phyloP scores from a whole-genome alignment of 2,113 vertebrate genomes.

The Hippocampus mohnikei region DNA sequence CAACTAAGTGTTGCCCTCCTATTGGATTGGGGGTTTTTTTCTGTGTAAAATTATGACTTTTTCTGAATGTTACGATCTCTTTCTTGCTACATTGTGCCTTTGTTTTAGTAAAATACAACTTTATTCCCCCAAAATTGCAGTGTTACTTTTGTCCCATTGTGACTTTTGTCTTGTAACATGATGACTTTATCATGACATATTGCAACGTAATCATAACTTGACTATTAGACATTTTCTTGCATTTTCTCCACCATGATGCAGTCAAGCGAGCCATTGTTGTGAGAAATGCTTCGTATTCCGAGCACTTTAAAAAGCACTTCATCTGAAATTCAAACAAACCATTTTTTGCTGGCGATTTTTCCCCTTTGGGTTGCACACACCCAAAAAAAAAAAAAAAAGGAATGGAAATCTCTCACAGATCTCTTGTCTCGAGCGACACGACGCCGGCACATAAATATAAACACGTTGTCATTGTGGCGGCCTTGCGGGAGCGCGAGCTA shows the following conservation, averaged over 20 bases:
- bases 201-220: background rate
- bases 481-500: slow-evolving; percentile 29
- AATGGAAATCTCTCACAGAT: background rate
- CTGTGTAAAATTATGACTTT: too few relatives aligned
- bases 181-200: background rate
- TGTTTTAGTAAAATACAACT: too few relatives aligned
- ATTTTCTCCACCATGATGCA: too few relatives aligned
- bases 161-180: background rate
- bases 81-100: too few relatives aligned
- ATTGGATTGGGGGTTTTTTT: too few relatives aligned
- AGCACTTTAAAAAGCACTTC: background rate
- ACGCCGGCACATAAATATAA: background rate
- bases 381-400: too few relatives aligned
- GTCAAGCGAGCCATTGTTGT: background rate
- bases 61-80: too few relatives aligned
- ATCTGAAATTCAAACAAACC: background rate
- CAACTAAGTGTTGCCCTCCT: too few relatives aligned
- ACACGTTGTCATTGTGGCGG: slow-evolving; percentile 18
- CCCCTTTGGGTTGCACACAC: background rate
- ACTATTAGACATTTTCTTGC: background rate
- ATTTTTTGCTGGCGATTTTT: background rate
- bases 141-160: background rate
- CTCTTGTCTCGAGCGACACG: background rate
- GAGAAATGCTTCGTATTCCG: background rate
- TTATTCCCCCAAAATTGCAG: background rate